Evolutionary conservation across 1,140 invertebrate genomes (phyloP), one percentile per base, ranked within the genome.

Genomic region (Bombus cullumanus): DNA sequence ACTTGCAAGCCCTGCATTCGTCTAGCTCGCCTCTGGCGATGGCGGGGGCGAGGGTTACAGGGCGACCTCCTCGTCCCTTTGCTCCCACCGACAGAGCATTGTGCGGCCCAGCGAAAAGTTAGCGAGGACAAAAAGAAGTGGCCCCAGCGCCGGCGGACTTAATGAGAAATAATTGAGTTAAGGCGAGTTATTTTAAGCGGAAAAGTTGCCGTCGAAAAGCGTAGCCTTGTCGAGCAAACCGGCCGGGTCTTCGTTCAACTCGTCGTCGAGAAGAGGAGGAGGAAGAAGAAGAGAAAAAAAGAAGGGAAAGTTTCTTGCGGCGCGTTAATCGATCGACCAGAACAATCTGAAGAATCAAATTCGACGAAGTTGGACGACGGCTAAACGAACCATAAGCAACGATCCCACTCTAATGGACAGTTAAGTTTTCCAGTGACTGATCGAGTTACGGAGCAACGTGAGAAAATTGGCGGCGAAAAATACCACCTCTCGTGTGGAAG

Each of bases 81-180:
- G n/a, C 31, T 12, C 13, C 34, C 31, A 15, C 25, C 39, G 47
- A 25, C 43, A 1, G 73, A n/a, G 53, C 37, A 77, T 79, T 47
- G 77, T 68, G 41, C 53, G 68, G 39, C 53, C 57, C 22, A 64
- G 57, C 68, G 75, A 71, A 75, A 87, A 85, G 83, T 85, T 85
- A 77, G 73, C n/a, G 34, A 41, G 75, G 72, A 85, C 69, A 80
- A 84, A 89, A 90, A 88, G 84, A 89, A 89, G 80, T 62, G 69
- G 85, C 37, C 57, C 34, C 41, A 31, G 59, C 81, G 78, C 74
- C 66, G 83, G 86, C 77, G 62, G 83, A 90, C 83, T 90, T 91
- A 91, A 90, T 86, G 90, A 90, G 86, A 90, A 90, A 90, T 88
- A 91, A 91, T 91, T 86, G 84, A 90, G 89, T 91, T 90, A 86